Conservation (phyloP, 2,113 vertebrate genomes). For the Perca flavescens region DNA sequence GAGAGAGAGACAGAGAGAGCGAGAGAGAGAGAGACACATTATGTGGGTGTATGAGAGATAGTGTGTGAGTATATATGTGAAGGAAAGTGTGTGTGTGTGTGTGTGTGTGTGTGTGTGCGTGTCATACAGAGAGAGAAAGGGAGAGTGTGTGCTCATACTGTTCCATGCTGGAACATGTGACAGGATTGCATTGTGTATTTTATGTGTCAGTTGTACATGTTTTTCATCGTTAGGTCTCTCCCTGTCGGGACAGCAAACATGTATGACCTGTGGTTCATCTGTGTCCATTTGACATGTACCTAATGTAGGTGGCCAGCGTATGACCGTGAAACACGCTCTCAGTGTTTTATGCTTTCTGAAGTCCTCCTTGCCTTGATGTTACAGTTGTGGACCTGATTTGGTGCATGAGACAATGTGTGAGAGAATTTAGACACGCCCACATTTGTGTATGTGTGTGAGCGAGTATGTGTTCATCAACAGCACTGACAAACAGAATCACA, state of each 20-base stretch:
- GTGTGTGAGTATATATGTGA: constrained; percentile 18
- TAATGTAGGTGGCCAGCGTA: neutral
- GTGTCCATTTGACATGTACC: constrained; percentile 27
- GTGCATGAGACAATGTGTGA: constrained; percentile 17
- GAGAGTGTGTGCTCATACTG: neutral
- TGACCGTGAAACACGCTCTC: constrained; percentile 40
- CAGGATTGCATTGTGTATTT: neutral
- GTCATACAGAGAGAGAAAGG: fast-evolving
- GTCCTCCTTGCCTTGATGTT: constrained; percentile 50
- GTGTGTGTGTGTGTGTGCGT: neutral
- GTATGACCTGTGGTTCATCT: constrained; percentile 25
- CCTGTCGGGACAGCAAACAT: constrained; percentile 23
- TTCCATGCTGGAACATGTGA: constrained; percentile 9
- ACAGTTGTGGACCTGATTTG: constrained; percentile 36
- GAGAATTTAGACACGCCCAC: neutral
- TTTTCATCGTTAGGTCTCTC: constrained; percentile 9
- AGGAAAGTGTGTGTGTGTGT: neutral
- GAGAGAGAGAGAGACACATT: neutral
- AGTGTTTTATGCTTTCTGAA: constrained; percentile 43
- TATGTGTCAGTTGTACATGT: constrained; percentile 4
- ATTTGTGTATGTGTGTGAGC: constrained; percentile 13
- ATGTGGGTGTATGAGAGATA: neutral
- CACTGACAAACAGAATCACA: constrained; percentile 78
- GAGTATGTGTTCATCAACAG: constrained; percentile 49
- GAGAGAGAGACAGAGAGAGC: neutral